Percentiles rank a stretch among this genome's conserved stretches.
phyloP scores from a whole-genome alignment of 2,113 vertebrate species.

The Caranx melampygus region DNA sequence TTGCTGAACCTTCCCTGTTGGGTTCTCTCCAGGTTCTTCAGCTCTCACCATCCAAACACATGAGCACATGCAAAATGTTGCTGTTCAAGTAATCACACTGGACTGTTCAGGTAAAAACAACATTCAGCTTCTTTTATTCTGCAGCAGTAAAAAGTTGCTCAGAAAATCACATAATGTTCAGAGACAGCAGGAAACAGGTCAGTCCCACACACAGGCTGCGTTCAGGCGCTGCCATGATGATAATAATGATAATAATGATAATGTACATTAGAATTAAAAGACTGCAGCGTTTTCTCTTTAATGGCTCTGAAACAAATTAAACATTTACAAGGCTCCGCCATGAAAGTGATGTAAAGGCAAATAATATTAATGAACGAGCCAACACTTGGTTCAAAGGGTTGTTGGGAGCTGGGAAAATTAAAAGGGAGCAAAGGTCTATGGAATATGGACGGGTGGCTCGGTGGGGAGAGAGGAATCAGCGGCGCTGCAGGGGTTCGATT shows the following conservation, averaged over 20 bases:
- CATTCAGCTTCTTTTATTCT: background rate
- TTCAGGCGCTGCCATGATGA: conserved; percentile 53
- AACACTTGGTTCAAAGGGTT: conserved; percentile 69
- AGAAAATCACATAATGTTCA: background rate
- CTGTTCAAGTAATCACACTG: no score
- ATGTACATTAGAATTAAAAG: conserved; percentile 73
- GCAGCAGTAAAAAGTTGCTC: background rate
- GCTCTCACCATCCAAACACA: no score
- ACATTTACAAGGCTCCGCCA: conserved; percentile 75
- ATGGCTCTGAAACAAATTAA: conserved; percentile 76
- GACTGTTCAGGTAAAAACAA: background rate
- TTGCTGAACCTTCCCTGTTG: no score
- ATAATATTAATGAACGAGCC: conserved; percentile 78
- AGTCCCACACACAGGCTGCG: conserved; percentile 25
- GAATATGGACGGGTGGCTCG: conserved; percentile 21
- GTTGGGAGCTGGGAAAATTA: conserved; percentile 59
- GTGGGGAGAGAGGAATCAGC: background rate
- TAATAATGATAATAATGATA: no score
- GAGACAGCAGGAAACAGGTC: conserved; percentile 36
- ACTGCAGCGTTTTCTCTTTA: conserved; percentile 74
- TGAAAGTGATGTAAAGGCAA: conserved; percentile 70
- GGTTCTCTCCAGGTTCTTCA: no score
- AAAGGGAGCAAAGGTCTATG: conserved; percentile 51
- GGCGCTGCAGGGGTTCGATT: conserved; percentile 5
- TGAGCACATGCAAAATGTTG: no score